A percentile compares a stretch with the other conserved stretches of the same genome.
Evolutionary conservation across 37 sponge, comb jelly and placozoan genomes (phyloP).

Genomic region (Beroe ovata): DNA sequence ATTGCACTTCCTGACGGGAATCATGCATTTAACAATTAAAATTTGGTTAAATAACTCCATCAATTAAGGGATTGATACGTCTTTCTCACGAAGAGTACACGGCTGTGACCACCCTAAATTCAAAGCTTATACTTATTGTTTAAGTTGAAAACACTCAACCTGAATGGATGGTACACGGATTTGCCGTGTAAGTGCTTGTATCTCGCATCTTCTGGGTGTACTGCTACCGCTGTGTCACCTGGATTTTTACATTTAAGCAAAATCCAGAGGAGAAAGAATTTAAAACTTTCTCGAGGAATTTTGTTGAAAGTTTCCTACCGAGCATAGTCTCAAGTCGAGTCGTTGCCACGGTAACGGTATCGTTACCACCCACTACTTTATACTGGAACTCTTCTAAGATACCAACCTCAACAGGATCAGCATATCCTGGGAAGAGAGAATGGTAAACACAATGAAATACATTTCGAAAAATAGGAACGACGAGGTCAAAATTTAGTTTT

Average conservation of each 20-base stretch:
- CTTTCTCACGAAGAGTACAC: too few relatives aligned
- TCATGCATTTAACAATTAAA: too few relatives aligned
- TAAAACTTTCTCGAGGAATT: background rate
- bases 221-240: slow-evolving; percentile 98
- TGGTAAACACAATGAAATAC: background rate
- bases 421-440: background rate
- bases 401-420: slow-evolving; percentile 51
- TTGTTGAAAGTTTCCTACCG: background rate
- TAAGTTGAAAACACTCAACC: background rate
- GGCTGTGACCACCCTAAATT: too few relatives aligned
- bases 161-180: slow-evolving; percentile 37
- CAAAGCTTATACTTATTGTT: slow-evolving; percentile 84
- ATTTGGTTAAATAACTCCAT: too few relatives aligned
- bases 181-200: slow-evolving; percentile 67
- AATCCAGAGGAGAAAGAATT: too few relatives aligned
- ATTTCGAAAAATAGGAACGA: background rate
- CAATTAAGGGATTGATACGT: too few relatives aligned
- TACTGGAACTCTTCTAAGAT: slow-evolving; percentile 62
- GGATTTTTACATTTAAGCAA: too few relatives aligned
- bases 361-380: slow-evolving; percentile 65
- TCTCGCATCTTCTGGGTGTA: slow-evolving; percentile 86
- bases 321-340: slow-evolving; percentile 99
- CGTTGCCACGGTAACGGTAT: slow-evolving; percentile 94
- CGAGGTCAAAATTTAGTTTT: background rate
- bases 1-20: slow-evolving; percentile 84